phyloP scores from a whole-genome alignment of 35 echinoderm and acorn worm genomes.

The Apostichopus parvimensis region DNA sequence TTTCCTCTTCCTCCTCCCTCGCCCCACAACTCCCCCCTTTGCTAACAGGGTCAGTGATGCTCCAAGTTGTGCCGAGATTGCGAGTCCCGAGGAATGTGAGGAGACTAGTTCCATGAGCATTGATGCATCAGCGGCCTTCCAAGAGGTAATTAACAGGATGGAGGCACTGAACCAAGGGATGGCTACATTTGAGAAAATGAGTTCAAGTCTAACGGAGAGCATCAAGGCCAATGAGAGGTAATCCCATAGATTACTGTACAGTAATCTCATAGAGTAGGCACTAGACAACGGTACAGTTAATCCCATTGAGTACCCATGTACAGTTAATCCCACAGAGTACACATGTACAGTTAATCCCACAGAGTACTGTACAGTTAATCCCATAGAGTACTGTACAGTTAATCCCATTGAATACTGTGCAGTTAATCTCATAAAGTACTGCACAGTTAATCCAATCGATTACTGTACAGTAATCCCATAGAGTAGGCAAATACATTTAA shows the following conservation, averaged over 20 bases:
- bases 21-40: too few relatives aligned
- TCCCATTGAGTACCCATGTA: too few relatives aligned
- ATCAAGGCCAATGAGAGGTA: slow-evolving; percentile 44
- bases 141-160: slow-evolving; percentile 31
- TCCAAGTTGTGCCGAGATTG: not conserved
- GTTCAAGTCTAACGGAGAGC: slow-evolving; percentile 23
- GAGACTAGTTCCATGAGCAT: slow-evolving; percentile 45
- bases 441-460: too few relatives aligned
- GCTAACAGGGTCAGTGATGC: not conserved
- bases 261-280: not conserved
- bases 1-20: too few relatives aligned
- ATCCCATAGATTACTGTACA: not conserved
- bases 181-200: slow-evolving; percentile 50
- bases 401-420: too few relatives aligned
- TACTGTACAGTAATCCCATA: too few relatives aligned
- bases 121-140: slow-evolving; percentile 37
- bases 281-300: not conserved
- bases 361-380: too few relatives aligned
- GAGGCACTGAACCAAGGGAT: slow-evolving; percentile 32
- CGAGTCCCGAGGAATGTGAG: not conserved
- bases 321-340: too few relatives aligned
- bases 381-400: too few relatives aligned
- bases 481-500: too few relatives aligned
- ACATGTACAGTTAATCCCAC: too few relatives aligned
- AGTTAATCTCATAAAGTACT: too few relatives aligned